Evolutionary conservation across 2,113 vertebrate genomes (phyloP).

Genomic region (Tragelaphus buxtoni): DNA sequence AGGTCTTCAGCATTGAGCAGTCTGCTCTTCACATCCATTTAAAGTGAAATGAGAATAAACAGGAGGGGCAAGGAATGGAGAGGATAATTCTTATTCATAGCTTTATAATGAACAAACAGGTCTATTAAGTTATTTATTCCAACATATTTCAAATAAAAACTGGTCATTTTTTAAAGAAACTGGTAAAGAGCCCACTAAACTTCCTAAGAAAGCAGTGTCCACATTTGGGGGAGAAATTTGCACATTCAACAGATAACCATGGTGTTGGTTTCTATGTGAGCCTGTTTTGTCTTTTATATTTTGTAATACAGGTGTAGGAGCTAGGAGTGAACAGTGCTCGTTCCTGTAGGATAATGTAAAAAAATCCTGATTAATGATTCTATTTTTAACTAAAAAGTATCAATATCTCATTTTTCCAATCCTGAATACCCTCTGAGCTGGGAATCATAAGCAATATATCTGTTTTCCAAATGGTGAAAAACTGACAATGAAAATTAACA

Average conservation of each 20-base stretch:
- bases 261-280: background rate
- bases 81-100: background rate
- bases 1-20: background rate
- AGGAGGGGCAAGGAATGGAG: background rate
- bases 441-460: background rate
- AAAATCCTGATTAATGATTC: background rate
- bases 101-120: background rate
- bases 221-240: background rate
- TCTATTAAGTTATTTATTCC: background rate
- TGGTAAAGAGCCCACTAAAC: background rate
- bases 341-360: background rate
- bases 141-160: background rate
- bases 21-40: background rate
- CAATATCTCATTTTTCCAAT: background rate
- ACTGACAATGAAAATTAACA: background rate
- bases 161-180: background rate
- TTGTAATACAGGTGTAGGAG: background rate
- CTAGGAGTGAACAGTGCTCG: background rate
- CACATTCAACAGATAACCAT: background rate
- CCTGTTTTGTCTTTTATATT: background rate
- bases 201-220: background rate
- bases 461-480: constrained; percentile 24
- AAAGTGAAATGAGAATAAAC: background rate
- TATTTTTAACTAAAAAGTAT: constrained; percentile 27
- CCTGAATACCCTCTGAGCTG: background rate